Conservation (phyloP, 2,113 vertebrate species). For the Mus spicilegus region DNA sequence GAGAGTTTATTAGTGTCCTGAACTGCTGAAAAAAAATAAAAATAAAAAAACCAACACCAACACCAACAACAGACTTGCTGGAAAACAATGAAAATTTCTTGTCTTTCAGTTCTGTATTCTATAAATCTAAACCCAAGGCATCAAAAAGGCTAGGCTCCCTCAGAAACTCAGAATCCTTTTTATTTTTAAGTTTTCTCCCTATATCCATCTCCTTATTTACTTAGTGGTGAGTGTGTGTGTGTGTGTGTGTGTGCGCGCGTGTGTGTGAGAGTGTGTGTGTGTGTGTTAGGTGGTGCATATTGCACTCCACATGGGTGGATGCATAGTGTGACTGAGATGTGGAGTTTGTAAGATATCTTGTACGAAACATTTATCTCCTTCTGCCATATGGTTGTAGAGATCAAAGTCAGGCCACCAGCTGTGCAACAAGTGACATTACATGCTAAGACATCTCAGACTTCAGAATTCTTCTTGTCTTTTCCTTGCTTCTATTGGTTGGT, state of each 20-base stretch:
- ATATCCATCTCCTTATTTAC: background rate
- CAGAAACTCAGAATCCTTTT: background rate
- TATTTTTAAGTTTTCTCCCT: background rate
- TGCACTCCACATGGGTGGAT: background rate
- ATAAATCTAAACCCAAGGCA: background rate
- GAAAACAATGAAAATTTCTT: background rate
- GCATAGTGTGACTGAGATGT: background rate
- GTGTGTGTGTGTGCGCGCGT: background rate
- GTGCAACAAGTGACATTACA: no score
- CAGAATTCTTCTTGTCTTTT: background rate
- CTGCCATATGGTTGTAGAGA: background rate
- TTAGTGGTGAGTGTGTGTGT: background rate
- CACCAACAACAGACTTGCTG: background rate
- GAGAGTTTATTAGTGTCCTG: background rate
- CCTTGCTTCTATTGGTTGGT: background rate
- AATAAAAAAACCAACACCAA: background rate
- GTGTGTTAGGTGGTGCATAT: background rate
- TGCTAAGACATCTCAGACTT: background rate
- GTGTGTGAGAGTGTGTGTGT: background rate
- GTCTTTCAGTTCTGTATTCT: background rate
- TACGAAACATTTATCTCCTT: background rate
- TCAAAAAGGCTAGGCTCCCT: background rate
- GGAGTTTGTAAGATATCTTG: background rate
- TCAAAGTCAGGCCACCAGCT: no score
- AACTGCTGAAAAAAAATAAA: background rate